These are phyloP conservation scores for Eolophus roseicapilla DNA, from an alignment of 2,113 vertebrate genomes.

Conservation along the genomic window DNA sequence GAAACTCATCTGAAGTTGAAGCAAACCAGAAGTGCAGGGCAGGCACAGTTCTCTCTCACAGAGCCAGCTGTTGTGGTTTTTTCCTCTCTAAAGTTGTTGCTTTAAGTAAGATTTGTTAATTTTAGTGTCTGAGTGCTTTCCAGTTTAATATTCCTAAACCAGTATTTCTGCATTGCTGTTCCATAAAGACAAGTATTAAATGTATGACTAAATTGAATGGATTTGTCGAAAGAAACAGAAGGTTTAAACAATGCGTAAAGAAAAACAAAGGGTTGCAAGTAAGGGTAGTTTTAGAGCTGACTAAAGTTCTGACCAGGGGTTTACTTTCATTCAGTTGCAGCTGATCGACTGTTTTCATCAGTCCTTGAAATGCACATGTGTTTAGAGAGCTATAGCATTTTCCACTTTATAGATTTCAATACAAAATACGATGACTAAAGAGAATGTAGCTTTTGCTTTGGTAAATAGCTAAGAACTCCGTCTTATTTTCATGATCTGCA, in stretches of 20 bases:
- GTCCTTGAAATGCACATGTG: background rate
- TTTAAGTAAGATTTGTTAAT: background rate
- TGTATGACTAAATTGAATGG: background rate
- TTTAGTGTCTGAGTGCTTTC: background rate
- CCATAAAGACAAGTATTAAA: background rate
- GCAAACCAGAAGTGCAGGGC: background rate
- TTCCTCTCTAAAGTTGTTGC: background rate
- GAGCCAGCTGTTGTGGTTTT: background rate
- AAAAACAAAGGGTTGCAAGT: background rate
- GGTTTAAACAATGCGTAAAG: background rate
- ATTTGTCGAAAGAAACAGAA: background rate
- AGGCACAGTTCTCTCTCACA: background rate
- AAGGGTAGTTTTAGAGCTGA: background rate
- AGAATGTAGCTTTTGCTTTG: background rate
- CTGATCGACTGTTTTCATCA: accelerated
- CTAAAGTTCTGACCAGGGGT: background rate
- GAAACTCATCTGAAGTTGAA: background rate
- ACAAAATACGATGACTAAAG: background rate
- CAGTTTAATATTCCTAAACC: background rate
- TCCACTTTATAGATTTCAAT: background rate
- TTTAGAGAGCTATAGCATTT: background rate
- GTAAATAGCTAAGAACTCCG: background rate
- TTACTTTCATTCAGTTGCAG: background rate
- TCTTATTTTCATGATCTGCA: background rate
- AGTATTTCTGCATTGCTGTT: background rate